Evolutionary conservation across 2,113 vertebrate genomes (phyloP).

Genomic region (Sinosuthora webbiana): DNA sequence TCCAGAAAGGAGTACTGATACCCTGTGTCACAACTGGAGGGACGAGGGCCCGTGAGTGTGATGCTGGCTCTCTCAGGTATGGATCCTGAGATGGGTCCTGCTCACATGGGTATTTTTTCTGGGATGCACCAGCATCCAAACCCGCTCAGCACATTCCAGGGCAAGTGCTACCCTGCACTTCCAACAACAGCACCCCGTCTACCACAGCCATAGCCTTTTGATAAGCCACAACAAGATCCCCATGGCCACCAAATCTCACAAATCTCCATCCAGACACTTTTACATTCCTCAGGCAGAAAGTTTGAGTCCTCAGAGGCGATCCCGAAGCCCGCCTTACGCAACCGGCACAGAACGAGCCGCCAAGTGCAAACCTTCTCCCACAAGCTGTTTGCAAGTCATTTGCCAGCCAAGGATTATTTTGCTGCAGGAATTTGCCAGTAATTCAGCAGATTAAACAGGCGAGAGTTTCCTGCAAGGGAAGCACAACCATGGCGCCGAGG

Average conservation of each 20-base stretch:
- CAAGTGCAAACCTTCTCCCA: constrained; percentile 38
- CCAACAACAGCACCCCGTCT: background rate
- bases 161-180: fast-evolving
- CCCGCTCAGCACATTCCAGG: background rate
- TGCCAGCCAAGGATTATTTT: constrained; percentile 33
- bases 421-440: constrained; percentile 32
- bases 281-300: fast-evolving
- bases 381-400: constrained; percentile 32
- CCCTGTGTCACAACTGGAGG: background rate
- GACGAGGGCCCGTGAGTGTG: fast-evolving
- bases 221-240: background rate
- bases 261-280: background rate
- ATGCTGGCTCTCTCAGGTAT: background rate
- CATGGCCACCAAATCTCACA: fast-evolving
- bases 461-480: background rate
- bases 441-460: background rate
- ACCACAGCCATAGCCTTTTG: background rate
- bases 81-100: background rate
- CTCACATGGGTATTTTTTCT: background rate
- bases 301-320: background rate
- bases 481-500: fast-evolving
- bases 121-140: background rate
- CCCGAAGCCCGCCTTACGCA: background rate
- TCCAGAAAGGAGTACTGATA: background rate
- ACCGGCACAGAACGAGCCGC: background rate